Base-by-base conservation (phyloP, 1,140 invertebrate species). In the Zaprionus tsacasi region DNA sequence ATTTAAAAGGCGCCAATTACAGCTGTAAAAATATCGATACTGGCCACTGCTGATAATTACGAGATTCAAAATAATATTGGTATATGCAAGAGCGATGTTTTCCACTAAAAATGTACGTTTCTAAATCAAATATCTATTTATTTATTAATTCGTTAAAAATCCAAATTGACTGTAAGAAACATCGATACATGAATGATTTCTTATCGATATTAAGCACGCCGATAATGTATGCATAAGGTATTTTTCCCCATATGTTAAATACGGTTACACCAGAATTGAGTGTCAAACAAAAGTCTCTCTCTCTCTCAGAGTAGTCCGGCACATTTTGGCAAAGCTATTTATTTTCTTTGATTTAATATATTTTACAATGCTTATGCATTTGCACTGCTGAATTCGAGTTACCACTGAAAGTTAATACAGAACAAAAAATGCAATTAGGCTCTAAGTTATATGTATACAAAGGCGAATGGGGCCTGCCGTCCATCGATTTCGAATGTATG, bases 401-500 rank as follows among this genome's bases (percentile, higher is more conserved):
- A 25, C 43, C 35, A 25, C 21, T 27, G 35, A 43, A 68, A 82
- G 71, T 65, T 54, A 25, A 67, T 48, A 2, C 11, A 68, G 15
- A 17, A 57, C 45, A 71, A 57, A 79, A 90, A 61, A 80, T 91
- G 79, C 70, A 70, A 71, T 74, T 85, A 48, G 80, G 79, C 43
- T 70, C 91, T 38, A 79, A 70, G 68, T 91, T 97, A 76, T 94
- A 96, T 93, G 94, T 97, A 78, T 97, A 97, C 95, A 94, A 95
- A 92, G 96, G 96, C 11, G 96, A 97, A 90, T 97, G 96, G 96
- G 96, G 96, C 25, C 92, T 98, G 33, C 96, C 97, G 2, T 96
- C 97, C 35, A 93, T 97, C 73, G 96, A 98, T 94, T 93, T 95
- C 66, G 94, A 96, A 91, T 97, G 96, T 93, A 93, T 98, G 56